Evolutionary conservation across 2,797 vertebrate genomes (phyloP).

Genomic region (Platyrinchus mystaceus): DNA sequence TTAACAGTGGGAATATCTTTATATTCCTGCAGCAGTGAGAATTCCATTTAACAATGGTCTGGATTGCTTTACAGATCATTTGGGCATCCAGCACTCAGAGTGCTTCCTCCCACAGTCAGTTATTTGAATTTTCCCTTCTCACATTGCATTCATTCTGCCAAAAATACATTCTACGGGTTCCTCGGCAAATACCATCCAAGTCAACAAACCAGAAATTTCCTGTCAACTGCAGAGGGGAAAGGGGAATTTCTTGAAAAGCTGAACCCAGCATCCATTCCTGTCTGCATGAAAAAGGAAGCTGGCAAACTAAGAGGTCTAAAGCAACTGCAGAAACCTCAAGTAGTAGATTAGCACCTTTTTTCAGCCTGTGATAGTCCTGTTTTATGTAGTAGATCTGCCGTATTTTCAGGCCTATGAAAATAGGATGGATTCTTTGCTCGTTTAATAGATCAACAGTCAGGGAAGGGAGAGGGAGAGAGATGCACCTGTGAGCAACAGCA

Average conservation of each 20-base stretch:
- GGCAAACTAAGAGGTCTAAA: not conserved
- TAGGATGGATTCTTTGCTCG: not conserved
- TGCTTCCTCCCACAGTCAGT: not conserved
- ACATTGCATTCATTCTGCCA: not conserved
- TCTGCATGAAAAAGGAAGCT: not conserved
- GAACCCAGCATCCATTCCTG: not conserved
- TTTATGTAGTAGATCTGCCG: not conserved
- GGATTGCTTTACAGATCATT: not conserved
- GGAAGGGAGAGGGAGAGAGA: not conserved
- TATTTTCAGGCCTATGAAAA: not conserved
- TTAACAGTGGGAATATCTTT: not conserved
- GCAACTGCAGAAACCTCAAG: not conserved
- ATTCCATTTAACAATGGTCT: not conserved
- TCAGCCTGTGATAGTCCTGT: not conserved
- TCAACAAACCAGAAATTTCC: conserved; percentile 26
- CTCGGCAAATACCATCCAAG: not conserved
- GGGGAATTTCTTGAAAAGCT: not conserved
- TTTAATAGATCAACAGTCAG: not conserved
- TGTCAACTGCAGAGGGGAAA: not conserved
- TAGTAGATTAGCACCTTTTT: not conserved
- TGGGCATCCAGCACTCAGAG: not conserved
- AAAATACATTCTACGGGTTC: not conserved
- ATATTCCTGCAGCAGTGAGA: not conserved
- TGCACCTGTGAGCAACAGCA: not conserved
- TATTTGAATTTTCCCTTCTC: not conserved